Evolutionary conservation across 2,797 vertebrate genomes (phyloP), one percentile per base, ranked within the genome.

Genomic region (Lepilemur ruficaudatus): DNA sequence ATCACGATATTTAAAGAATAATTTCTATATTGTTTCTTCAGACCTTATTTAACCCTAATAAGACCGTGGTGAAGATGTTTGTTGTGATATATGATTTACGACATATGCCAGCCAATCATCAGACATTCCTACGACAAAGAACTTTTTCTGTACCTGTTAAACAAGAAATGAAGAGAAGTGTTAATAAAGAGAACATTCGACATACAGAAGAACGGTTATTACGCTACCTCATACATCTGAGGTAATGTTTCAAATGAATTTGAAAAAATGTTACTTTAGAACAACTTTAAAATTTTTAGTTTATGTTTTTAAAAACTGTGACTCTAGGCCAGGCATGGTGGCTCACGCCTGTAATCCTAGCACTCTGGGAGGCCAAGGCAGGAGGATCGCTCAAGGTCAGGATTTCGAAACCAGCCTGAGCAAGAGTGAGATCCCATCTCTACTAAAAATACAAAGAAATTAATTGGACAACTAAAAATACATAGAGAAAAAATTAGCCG

Each of bases 11-110:
- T 96, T 96, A 70, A 97, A 87, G 57, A 93, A 81, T 48, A 69
- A 87, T 89, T 93, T 93, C 72, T 97, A 2, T 93, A 57, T 98
- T 97, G 81, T 98, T 93, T 92, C 98, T 97, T 96, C 98, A 99
- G 99, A 99, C 99, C 99, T 99, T 99, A 99, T 99, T 99, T 98
- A 99, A 99, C 98, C 99, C 99, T 97, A 99, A 99, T 99, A 99
- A 99, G 99, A 99, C 99, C 86, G 99, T 99, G 99, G 99, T 99
- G 98, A 99, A 99, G 99, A 99, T 99, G 99, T 99, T 99, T 99
- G 99, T 99, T 98, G 99, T 99, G 98, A 99, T 99, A 98, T 99
- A 99, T 93, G 99, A 99, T 98, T 98, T 99, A 97, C 99, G 99
- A 98, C 99, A 99, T 97, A 99, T 99, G 99, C 99, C 99, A 98